Evolutionary conservation across 2,888 invertebrate genomes (phyloP).

Genomic region (Odontothrips loti): DNA sequence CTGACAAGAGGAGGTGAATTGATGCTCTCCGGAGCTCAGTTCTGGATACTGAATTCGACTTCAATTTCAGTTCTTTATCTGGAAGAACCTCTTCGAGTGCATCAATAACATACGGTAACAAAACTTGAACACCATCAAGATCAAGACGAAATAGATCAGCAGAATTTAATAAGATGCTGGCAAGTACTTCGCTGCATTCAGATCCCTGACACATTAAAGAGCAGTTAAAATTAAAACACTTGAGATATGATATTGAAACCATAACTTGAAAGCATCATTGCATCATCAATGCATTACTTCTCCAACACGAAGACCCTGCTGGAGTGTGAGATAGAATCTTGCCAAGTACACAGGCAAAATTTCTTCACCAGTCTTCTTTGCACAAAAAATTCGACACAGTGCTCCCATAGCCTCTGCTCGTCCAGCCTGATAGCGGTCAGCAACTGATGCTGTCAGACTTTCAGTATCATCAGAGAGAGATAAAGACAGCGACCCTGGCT

Average conservation of each 20-base stretch:
- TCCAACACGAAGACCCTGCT: constrained; percentile 73
- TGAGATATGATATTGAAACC: not conserved
- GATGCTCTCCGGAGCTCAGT: constrained; percentile 84
- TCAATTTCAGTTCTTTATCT: constrained; percentile 73
- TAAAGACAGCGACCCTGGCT: constrained; percentile 62
- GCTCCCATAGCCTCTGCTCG: constrained; percentile 94
- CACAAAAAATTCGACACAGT: constrained; percentile 90
- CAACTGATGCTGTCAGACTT: constrained; percentile 35
- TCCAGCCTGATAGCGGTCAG: constrained; percentile 55
- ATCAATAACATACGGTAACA: constrained; percentile 83
- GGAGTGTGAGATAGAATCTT: constrained; percentile 86
- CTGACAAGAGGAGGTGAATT: constrained; percentile 83
- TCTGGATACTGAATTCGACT: constrained; percentile 61
- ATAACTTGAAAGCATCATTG: not conserved
- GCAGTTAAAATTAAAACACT: not conserved
- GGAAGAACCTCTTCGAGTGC: constrained; percentile 88
- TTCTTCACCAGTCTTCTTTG: constrained; percentile 90
- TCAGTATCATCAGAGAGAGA: constrained; percentile 54
- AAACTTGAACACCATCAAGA: constrained; percentile 84
- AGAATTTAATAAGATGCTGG: constrained; percentile 82
- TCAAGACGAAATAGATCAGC: constrained; percentile 85
- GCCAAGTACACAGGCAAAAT: constrained; percentile 90
- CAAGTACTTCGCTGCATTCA: constrained; percentile 73
- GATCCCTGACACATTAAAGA: constrained; percentile 43
- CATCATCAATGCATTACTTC: constrained; percentile 47